phyloP scores from a whole-genome alignment of 2,113 vertebrate genomes.

The Nipponia nippon region DNA sequence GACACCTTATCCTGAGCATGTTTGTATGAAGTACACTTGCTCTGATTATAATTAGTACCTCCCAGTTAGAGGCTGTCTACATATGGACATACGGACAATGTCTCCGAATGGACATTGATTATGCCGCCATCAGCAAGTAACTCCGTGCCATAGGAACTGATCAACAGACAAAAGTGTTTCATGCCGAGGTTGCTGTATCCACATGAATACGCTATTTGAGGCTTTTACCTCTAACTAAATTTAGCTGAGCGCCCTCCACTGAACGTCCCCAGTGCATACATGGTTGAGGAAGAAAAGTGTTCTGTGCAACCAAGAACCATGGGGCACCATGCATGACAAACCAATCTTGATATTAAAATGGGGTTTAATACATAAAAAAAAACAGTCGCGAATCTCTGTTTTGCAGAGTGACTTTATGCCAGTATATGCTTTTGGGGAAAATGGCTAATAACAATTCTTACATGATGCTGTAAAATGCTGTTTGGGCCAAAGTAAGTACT shows the following conservation, averaged over 20 bases:
- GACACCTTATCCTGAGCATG: background rate
- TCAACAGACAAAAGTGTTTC: background rate
- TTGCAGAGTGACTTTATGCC: background rate
- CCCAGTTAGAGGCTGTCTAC: background rate
- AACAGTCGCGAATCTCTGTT: background rate
- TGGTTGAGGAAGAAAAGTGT: background rate
- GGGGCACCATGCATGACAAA: background rate
- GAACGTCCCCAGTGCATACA: background rate
- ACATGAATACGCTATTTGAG: background rate
- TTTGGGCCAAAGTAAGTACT: background rate
- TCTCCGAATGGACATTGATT: background rate
- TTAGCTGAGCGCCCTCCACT: background rate
- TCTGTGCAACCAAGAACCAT: background rate
- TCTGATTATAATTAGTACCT: background rate
- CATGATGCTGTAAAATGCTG: background rate
- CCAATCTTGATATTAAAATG: background rate
- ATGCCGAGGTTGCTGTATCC: background rate
- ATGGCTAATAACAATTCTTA: background rate
- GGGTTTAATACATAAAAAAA: background rate
- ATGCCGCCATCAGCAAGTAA: background rate
- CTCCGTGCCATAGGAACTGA: background rate
- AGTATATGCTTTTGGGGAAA: background rate
- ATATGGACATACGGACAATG: background rate
- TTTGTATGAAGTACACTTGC: background rate
- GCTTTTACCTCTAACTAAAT: background rate